Percentiles rank a stretch among this genome's conserved stretches.
phyloP scores from a whole-genome alignment of 1,140 invertebrate genomes.

The Ceratina japonica region DNA sequence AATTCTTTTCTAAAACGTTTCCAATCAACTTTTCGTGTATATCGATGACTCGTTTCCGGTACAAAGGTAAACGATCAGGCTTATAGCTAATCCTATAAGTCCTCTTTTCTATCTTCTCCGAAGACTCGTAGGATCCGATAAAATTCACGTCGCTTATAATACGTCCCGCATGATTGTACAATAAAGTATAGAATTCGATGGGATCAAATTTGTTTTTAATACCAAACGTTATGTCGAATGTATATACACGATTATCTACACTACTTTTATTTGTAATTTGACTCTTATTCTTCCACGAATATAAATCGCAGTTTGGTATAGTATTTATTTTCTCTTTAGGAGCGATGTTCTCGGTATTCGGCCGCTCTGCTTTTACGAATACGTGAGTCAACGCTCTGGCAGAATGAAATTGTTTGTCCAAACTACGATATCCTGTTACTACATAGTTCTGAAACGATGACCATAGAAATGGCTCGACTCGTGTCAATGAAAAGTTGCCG shows the following conservation, averaged over 20 bases:
- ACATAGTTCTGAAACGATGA: slow-evolving; percentile 73
- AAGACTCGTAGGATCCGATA: slow-evolving; percentile 66
- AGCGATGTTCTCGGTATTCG: slow-evolving; percentile 51
- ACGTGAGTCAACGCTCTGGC: slow-evolving; percentile 79
- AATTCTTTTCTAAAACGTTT: slow-evolving; percentile 68
- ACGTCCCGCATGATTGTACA: slow-evolving; percentile 72
- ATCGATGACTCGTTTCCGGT: slow-evolving; percentile 72
- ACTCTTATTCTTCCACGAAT: slow-evolving; percentile 53
- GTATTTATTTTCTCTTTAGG: slow-evolving; percentile 46
- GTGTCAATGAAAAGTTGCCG: slow-evolving; percentile 78
- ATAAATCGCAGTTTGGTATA: neutral
- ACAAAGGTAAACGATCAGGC: slow-evolving; percentile 71
- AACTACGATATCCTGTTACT: slow-evolving; percentile 80
- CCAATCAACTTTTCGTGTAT: slow-evolving; percentile 75
- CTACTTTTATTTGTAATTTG: neutral
- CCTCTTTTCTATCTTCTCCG: slow-evolving; percentile 62
- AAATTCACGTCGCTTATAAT: slow-evolving; percentile 72
- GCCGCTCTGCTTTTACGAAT: slow-evolving; percentile 67
- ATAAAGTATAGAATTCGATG: slow-evolving; percentile 65
- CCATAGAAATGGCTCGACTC: slow-evolving; percentile 76
- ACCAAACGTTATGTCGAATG: slow-evolving; percentile 74
- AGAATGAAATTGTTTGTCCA: slow-evolving; percentile 81
- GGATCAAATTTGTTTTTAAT: slow-evolving; percentile 58
- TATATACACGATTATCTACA: slow-evolving; percentile 61
- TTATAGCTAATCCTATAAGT: slow-evolving; percentile 77